Evolutionary conservation across 1,140 invertebrate species (phyloP), one percentile per base, ranked within the genome.

Genomic region (Polypedilum vanderplanki): DNA sequence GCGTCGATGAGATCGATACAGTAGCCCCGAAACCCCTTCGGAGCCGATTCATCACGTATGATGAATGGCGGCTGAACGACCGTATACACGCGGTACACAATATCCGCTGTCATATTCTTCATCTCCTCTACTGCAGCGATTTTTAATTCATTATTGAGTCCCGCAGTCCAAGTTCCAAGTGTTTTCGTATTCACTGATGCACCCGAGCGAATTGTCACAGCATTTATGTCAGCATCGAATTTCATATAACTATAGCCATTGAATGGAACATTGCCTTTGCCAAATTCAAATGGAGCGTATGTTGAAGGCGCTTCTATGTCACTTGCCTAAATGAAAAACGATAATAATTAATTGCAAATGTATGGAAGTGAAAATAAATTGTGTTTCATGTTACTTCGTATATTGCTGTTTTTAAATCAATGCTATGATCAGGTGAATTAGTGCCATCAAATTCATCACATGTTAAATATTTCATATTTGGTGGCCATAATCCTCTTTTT

Each of bases 1-100:
- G 92, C 89, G 75, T 96, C 86, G 1, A 98, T 88, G 0, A 98
- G 83, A 81, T 98, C 96, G 73, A 98, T 93, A 81, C 96, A 98
- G 81, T 97, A 98, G 9, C 97, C 97, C 78, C 88, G 89, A 80
- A 90, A 97, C 17, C 89, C 86, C 76, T 88, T 87, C 0, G 87
- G 89, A 0, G 86, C 83, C 0, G 86, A 84, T 64, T 88, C 84
- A 76, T 91, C 89, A 78, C 83, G 87, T 81, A 92, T 91, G n/a
- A 97, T 89, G 79, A 97, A 97, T 0, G 95, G 95, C 24, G 91
- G 87, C 88, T 95, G 91, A 91, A 90, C 85, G 7, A 93, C 88
- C 0, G 92, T 92, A 7, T 91, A 91, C 65, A 95, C 88, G 73
- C 91, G 87, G 81, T 93, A 95, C 7, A 91, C 90, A 67, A 91